These are phyloP conservation scores for Erythrolamprus reginae DNA, from an alignment of 2,113 vertebrate species.

Conservation along the genomic window DNA sequence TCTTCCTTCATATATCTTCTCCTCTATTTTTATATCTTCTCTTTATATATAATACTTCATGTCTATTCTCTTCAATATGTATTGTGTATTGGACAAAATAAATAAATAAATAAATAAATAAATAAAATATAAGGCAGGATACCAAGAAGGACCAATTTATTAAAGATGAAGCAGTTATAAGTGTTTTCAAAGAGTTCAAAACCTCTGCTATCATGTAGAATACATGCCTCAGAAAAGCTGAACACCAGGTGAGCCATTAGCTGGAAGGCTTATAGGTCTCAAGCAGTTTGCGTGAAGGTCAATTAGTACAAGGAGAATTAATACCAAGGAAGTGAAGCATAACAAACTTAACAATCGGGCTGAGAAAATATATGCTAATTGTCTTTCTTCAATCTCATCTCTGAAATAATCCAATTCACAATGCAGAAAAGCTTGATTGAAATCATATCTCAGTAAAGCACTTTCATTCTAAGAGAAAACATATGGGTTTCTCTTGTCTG, in stretches of 20 bases:
- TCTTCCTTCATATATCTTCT: too few species aligned
- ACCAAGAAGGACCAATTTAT: conserved; percentile 25
- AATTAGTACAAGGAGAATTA: conserved; percentile 37
- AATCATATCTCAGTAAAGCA: conserved; percentile 49
- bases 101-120: too few species aligned
- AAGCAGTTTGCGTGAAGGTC: conserved; percentile 37
- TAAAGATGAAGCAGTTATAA: conserved; percentile 5
- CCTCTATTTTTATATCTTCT: too few species aligned
- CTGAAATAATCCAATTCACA: conserved; percentile 23
- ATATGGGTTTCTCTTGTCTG: conserved; percentile 55
- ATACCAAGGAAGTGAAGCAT: conserved; percentile 8
- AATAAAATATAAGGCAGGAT: conserved; percentile 31
- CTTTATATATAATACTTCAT: too few species aligned
- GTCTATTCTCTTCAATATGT: too few species aligned
- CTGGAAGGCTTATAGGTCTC: conserved; percentile 22
- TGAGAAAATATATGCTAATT: background rate
- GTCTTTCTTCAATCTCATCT: background rate
- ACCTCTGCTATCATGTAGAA: conserved; percentile 38
- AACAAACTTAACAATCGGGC: conserved; percentile 17
- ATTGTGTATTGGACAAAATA: too few species aligned
- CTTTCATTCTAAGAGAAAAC: conserved; percentile 50
- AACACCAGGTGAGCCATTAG: conserved; percentile 18
- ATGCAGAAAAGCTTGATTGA: conserved; percentile 35
- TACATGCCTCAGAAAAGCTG: conserved; percentile 36
- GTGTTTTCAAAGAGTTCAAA: conserved; percentile 37